Percentiles rank a stretch among this genome's conserved stretches.
phyloP scores from a whole-genome alignment of 2,888 invertebrate species.

The Barypeithes pellucidus region DNA sequence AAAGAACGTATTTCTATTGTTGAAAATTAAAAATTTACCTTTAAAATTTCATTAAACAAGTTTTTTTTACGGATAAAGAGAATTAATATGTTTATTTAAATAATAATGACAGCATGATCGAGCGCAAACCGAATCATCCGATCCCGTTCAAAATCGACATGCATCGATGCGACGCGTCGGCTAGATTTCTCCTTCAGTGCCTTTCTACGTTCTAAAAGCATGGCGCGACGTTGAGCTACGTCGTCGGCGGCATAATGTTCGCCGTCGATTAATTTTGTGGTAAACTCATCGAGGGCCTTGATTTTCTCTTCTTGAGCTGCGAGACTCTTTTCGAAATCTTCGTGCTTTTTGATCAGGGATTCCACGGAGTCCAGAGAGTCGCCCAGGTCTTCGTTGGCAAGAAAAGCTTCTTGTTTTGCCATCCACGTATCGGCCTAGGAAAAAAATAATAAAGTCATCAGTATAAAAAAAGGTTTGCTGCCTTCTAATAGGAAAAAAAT shows the following conservation, averaged over 20 bases:
- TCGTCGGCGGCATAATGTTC: slow-evolving; percentile 99
- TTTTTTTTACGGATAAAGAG: too few species aligned
- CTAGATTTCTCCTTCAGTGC: slow-evolving; percentile 93
- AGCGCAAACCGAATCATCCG: too few species aligned
- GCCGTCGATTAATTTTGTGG: slow-evolving; percentile 95
- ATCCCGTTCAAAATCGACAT: too few species aligned
- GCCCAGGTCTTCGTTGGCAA: slow-evolving; percentile 97
- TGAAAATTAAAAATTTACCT: too few species aligned
- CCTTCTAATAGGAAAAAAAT: too few species aligned
- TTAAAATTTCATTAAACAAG: too few species aligned
- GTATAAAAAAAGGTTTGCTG: too few species aligned
- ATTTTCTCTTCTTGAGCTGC: slow-evolving; percentile 99
- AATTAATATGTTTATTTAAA: too few species aligned
- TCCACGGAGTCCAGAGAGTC: slow-evolving; percentile 99
- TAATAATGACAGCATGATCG: too few species aligned
- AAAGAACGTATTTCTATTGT: too few species aligned
- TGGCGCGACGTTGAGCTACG: slow-evolving; percentile 93
- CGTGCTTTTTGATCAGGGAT: slow-evolving; percentile 98
- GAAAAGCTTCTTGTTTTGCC: slow-evolving; percentile 99
- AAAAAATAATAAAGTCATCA: too few species aligned
- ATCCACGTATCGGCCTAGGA: slow-evolving; percentile 98
- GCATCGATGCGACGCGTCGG: too few species aligned
- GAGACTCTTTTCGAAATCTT: slow-evolving; percentile 98
- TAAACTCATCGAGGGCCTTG: slow-evolving; percentile 97
- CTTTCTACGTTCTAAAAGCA: slow-evolving; percentile 75